A percentile compares a stretch with the other conserved stretches of the same genome.
These are phyloP conservation scores for Andrena chrysosceles DNA, from an alignment of 2,888 invertebrate genomes.

Conservation along the genomic window DNA sequence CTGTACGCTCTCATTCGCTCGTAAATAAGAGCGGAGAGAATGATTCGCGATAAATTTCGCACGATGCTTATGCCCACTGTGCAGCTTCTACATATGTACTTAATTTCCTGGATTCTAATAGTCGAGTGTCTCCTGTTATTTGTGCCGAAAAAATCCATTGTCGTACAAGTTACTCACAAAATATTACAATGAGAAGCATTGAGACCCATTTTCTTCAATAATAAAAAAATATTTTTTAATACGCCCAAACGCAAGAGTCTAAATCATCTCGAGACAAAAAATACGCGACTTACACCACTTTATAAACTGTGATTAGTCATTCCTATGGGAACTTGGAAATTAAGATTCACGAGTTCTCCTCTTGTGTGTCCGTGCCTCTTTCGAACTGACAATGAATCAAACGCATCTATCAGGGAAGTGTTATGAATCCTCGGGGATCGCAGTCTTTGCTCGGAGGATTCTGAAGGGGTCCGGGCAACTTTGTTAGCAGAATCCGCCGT, in stretches of 20 bases:
- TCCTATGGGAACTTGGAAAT: no score
- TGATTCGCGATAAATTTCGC: background rate
- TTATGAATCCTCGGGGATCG: constrained; percentile 10
- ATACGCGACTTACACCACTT: no score
- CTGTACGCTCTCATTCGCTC: background rate
- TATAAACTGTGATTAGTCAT: no score
- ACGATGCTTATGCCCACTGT: background rate
- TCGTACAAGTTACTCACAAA: no score
- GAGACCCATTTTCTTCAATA: no score
- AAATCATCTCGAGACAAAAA: no score
- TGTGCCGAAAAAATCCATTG: background rate
- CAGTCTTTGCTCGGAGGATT: background rate
- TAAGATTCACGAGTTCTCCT: background rate
- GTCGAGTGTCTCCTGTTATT: background rate
- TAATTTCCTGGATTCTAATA: background rate
- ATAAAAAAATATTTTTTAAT: no score
- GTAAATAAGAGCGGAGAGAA: background rate
- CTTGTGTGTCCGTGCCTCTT: background rate
- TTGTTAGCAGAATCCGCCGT: constrained; percentile 30
- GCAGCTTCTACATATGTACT: no score
- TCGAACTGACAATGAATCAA: constrained; percentile 12
- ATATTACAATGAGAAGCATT: no score
- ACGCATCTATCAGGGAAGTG: background rate
- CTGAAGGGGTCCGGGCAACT: constrained; percentile 13
- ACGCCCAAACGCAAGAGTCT: no score